Conservation (phyloP, 2,113 vertebrate genomes). For the Gulo gulo region DNA sequence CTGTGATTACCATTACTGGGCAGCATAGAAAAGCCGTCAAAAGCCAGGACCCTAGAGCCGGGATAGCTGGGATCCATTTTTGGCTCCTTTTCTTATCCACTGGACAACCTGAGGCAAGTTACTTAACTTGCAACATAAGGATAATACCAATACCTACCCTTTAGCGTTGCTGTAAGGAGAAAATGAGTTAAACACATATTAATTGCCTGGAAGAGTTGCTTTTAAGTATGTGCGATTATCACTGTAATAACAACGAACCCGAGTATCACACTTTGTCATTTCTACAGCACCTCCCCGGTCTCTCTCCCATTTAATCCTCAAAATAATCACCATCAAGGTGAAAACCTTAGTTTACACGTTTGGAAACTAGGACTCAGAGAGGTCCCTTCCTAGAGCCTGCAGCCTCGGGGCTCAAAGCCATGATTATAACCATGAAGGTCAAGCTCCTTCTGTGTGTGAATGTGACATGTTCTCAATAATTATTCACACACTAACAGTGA, state of each 20-base stretch:
- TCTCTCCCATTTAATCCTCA: neutral
- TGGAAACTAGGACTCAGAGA: neutral
- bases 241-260: neutral
- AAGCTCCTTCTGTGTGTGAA: fast-evolving
- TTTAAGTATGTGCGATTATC: neutral
- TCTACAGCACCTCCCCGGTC: neutral
- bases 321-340: no score
- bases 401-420: neutral
- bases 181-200: neutral
- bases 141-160: neutral
- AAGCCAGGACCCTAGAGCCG: neutral
- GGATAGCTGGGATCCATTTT: neutral
- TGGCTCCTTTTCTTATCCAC: neutral
- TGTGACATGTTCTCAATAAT: neutral
- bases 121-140: neutral
- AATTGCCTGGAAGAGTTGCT: neutral
- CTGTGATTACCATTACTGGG: neutral
- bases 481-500: neutral
- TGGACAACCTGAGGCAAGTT: neutral
- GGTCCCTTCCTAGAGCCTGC: neutral
- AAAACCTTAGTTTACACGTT: neutral
- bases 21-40: neutral
- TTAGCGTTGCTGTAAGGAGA: neutral
- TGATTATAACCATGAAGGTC: neutral
- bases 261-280: neutral